phyloP scores from a whole-genome alignment of 1,140 invertebrate species.

The Aphelenchoides fujianensis region DNA sequence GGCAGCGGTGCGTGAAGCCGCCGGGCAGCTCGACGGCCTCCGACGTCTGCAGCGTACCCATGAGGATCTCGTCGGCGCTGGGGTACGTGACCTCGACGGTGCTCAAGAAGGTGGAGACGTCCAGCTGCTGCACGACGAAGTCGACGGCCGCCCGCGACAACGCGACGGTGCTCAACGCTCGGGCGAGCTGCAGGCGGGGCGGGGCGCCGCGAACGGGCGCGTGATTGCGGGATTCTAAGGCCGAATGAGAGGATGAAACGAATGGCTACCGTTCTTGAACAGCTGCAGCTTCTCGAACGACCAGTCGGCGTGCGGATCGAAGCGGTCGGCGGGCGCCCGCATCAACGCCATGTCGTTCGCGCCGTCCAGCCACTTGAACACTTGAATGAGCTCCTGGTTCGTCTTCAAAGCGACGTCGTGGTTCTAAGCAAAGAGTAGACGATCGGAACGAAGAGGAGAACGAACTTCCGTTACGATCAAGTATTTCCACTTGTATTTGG shows the following conservation, averaged over 20 bases:
- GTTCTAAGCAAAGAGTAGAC: conserved; percentile 21
- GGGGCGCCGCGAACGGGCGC: background rate
- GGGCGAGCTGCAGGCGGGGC: conserved; percentile 7
- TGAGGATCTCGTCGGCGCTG: conserved; percentile 10
- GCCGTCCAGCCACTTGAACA: conserved; percentile 16
- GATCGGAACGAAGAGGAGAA: no score
- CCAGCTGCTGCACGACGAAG: conserved; percentile 16
- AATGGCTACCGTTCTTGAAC: background rate
- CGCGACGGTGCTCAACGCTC: conserved; percentile 1
- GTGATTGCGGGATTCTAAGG: conserved; percentile 18
- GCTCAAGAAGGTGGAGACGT: background rate
- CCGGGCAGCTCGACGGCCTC: conserved; percentile 18
- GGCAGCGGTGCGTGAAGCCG: conserved; percentile 24
- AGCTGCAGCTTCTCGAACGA: background rate
- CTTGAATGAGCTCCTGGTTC: conserved; percentile 26
- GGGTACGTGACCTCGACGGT: background rate
- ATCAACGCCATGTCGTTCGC: background rate
- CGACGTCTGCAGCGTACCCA: background rate
- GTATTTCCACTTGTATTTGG: conserved; percentile 32
- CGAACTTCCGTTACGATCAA: conserved; percentile 28
- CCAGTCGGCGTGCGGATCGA: no score
- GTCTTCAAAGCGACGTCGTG: conserved; percentile 27
- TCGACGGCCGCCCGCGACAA: conserved; percentile 22
- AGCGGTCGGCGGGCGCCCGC: background rate
- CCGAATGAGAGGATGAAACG: conserved; percentile 3